Conservation (phyloP, 1,140 invertebrate species). For the Frieseomelitta varia region DNA sequence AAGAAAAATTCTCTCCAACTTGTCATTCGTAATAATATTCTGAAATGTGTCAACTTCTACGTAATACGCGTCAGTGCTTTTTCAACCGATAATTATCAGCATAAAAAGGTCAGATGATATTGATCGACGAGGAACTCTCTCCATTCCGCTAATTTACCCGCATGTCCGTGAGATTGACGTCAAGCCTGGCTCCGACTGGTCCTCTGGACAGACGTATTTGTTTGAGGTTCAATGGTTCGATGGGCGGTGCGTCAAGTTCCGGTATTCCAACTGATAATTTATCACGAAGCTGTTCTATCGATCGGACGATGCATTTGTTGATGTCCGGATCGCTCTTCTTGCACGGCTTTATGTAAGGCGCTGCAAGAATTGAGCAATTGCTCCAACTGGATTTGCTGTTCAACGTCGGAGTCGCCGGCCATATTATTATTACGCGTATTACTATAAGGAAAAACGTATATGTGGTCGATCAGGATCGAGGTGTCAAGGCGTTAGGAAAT, state of each 20-base stretch:
- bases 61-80: too few relatives aligned
- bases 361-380: constrained; percentile 77
- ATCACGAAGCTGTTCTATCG: constrained; percentile 84
- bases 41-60: too few relatives aligned
- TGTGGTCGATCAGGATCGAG: too few relatives aligned
- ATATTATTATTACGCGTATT: too few relatives aligned
- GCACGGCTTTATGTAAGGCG: constrained; percentile 87
- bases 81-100: background rate
- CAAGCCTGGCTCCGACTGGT: constrained; percentile 84
- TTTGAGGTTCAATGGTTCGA: constrained; percentile 85
- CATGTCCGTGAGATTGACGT: constrained; percentile 84
- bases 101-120: too few relatives aligned
- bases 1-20: too few relatives aligned
- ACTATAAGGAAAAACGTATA: background rate
- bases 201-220: constrained; percentile 84
- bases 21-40: too few relatives aligned
- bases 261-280: constrained; percentile 85
- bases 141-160: constrained; percentile 73
- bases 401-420: background rate
- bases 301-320: constrained; percentile 85
- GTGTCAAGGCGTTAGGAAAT: too few relatives aligned
- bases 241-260: constrained; percentile 86
- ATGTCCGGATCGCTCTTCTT: constrained; percentile 85
- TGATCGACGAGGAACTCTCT: background rate
- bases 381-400: background rate